Base-by-base conservation (phyloP, 2,888 invertebrate species). In the Tinea trinotella region DNA sequence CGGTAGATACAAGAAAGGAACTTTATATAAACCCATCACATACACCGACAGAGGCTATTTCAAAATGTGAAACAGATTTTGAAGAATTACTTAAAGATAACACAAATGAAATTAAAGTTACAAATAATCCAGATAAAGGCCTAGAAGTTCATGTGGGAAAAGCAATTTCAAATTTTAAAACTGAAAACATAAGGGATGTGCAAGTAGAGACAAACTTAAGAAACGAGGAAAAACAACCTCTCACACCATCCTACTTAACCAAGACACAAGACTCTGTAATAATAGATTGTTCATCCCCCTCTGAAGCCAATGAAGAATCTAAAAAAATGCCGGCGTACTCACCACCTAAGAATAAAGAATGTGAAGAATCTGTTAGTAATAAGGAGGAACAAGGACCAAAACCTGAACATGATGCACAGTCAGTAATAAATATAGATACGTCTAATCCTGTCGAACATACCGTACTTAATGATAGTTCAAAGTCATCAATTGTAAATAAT, bases 21-120 rank as follows among this genome's bases (percentile, higher is more conserved):
- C 50, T 52, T 49, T 55, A 60, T 53, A 55, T 57, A 5, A 54
- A 49, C n/a, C 52, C 54, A 22, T 13, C 50, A 13, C 68, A 68
- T 18, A 57, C 54, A 2, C 40, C 40, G 54, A 44, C 56, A 20
- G 76, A 74, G 54, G 64, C 62, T 57, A 60, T 63, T 57, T 44
- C 67, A 7, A 84, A 84, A 69, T 76, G 79, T 66, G 84, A 77
- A 61, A 86, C 85, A 35, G 87, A 87, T 64, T 87, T 85, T 63
- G 87, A 87, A 64, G 87, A 87, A 61, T 64, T 87, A 46, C 64
- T 87, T 20, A 87, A 82, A 68, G 85, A 86, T 62, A 86, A 76
- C 53, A 82, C 85, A 17, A 85, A 82, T 64, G 82, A 86, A 70
- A 85, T 84, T 52, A 87, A 86, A 71, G 64, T 82, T 12, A 74